Evolutionary conservation across 2,888 invertebrate genomes (phyloP).

Genomic region (Sialis lutaria): DNA sequence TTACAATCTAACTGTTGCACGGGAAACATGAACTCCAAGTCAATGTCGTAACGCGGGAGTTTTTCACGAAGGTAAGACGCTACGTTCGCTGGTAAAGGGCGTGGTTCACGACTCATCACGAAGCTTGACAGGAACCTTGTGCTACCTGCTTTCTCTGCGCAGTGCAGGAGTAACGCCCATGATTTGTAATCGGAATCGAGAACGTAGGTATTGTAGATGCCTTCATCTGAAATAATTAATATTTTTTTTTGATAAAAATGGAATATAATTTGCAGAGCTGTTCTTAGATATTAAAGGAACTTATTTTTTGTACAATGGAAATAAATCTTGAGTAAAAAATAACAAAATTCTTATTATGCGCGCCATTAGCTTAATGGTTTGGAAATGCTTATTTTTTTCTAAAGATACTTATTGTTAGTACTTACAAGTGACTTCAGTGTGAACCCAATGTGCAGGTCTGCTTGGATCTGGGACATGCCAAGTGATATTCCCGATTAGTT

Average conservation of each 20-base stretch:
- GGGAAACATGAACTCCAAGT: constrained; percentile 66
- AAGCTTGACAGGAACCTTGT: constrained; percentile 69
- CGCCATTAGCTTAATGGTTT: neutral
- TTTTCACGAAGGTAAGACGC: constrained; percentile 63
- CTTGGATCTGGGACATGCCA: constrained; percentile 61
- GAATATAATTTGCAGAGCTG: too few species aligned
- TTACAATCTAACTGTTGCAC: constrained; percentile 58
- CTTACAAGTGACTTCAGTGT: constrained; percentile 71
- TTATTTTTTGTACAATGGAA: too few species aligned
- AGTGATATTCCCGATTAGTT: constrained; percentile 68
- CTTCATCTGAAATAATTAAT: constrained; percentile 46
- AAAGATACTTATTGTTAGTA: constrained; percentile 9
- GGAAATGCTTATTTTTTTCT: neutral
- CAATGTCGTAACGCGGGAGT: constrained; percentile 66
- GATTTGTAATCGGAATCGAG: constrained; percentile 69
- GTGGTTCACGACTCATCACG: constrained; percentile 48
- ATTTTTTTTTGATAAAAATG: neutral
- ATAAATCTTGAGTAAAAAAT: too few species aligned
- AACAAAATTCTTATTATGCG: too few species aligned
- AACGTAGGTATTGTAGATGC: constrained; percentile 75
- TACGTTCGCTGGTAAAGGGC: constrained; percentile 40
- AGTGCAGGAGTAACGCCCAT: constrained; percentile 71
- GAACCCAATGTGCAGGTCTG: constrained; percentile 71
- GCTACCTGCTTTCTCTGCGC: constrained; percentile 66
- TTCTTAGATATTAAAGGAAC: too few species aligned